Conservation (phyloP, 2,797 vertebrate genomes). For the Poecilia picta region DNA sequence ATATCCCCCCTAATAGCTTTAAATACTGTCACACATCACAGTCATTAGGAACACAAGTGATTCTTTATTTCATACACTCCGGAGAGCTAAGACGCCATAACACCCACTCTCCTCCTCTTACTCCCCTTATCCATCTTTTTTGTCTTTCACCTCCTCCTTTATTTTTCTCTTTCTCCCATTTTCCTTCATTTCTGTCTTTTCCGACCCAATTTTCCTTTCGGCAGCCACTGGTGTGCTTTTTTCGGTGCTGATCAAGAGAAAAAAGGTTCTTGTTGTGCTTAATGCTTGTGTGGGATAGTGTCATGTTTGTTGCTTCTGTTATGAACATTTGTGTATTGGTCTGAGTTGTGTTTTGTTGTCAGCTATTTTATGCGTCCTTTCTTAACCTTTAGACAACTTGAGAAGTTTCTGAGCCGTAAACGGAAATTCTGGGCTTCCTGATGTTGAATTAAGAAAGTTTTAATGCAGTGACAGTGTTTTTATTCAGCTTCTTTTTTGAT, state of each 20-base stretch:
- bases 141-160: not conserved
- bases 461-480: constrained; percentile 11
- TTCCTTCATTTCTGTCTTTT: constrained; percentile 1
- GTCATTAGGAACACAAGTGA: constrained; percentile 56
- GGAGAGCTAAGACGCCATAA: constrained; percentile 29
- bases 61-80: constrained; percentile 51
- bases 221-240: constrained; percentile 5
- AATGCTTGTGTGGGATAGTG: constrained; percentile 13
- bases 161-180: constrained; percentile 1
- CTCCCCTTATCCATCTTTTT: constrained; percentile 6
- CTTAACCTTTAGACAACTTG: constrained; percentile 33
- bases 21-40: constrained; percentile 61
- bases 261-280: constrained; percentile 18
- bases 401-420: constrained; percentile 32
- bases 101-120: constrained; percentile 20
- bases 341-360: constrained; percentile 13
- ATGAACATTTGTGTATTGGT: constrained; percentile 7
- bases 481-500: constrained; percentile 10
- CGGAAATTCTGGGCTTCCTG: constrained; percentile 49
- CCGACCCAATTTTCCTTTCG: constrained; percentile 1
- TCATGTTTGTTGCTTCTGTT: constrained; percentile 29
- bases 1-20: constrained; percentile 51
- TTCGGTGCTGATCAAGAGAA: constrained; percentile 21
- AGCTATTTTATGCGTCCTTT: not conserved
- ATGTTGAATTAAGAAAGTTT: constrained; percentile 42